Evolutionary conservation across 2,113 vertebrate genomes (phyloP).

Genomic region (Gallinago undulata): DNA sequence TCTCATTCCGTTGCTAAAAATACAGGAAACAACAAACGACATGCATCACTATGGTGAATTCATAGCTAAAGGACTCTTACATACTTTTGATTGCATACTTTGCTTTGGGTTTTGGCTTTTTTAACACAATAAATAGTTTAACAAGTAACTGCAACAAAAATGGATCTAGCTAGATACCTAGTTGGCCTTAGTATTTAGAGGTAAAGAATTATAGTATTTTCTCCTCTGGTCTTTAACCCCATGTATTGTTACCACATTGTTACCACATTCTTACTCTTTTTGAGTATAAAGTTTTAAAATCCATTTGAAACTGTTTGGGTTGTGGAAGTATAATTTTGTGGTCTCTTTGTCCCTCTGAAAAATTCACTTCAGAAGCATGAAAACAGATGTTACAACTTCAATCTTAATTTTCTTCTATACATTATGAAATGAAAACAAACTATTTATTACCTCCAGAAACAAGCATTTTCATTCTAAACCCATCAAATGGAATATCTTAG

Average conservation of each 20-base stretch:
- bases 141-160: background rate
- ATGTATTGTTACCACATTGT: background rate
- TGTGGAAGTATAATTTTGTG: background rate
- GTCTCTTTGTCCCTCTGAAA: background rate
- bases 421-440: background rate
- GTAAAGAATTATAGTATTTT: background rate
- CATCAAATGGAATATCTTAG: background rate
- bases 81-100: background rate
- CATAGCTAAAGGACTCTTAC: background rate
- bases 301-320: fast-evolving
- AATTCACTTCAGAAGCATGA: background rate
- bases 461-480: background rate
- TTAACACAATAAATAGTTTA: background rate
- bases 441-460: background rate
- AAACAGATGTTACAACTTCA: background rate
- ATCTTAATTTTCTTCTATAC: background rate
- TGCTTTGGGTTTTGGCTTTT: background rate
- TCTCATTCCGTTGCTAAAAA: background rate
- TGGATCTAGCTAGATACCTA: background rate
- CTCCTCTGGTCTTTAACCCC: background rate
- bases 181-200: background rate
- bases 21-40: background rate
- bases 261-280: background rate
- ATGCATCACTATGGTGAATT: background rate
- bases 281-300: background rate